Evolutionary conservation across 2,888 invertebrate species (phyloP).

Genomic region (Dryadula phaetusa): DNA sequence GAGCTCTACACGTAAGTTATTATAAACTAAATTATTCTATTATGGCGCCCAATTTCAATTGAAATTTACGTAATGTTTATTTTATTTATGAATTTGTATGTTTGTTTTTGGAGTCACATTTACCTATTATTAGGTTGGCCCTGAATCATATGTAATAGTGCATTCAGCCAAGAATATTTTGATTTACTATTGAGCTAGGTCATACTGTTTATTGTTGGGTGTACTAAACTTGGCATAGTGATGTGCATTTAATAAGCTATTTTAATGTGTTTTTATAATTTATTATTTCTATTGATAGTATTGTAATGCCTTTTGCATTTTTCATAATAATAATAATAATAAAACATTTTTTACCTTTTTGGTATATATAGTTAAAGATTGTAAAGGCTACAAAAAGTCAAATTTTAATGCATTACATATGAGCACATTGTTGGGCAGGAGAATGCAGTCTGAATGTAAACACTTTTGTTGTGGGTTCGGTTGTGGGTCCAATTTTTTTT

Average conservation of each 20-base stretch:
- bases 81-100: slow-evolving; percentile 48
- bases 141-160: slow-evolving; percentile 63
- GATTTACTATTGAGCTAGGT: slow-evolving; percentile 28
- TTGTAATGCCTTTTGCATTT: too few species aligned
- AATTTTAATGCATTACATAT: too few species aligned
- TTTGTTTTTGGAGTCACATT: slow-evolving; percentile 30
- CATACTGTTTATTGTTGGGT: slow-evolving; percentile 15
- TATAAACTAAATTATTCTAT: not conserved
- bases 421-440: too few species aligned
- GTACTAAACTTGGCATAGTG: not conserved
- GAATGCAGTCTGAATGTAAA: too few species aligned
- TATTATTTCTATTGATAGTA: too few species aligned
- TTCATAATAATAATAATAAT: too few species aligned
- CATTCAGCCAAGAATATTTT: slow-evolving; percentile 42
- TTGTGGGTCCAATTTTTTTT: too few species aligned
- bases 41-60: not conserved
- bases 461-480: too few species aligned
- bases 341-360: too few species aligned
- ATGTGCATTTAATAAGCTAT: not conserved
- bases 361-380: too few species aligned
- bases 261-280: not conserved
- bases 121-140: slow-evolving; percentile 34
- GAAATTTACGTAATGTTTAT: slow-evolving; percentile 48
- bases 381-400: too few species aligned
- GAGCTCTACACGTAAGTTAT: slow-evolving; percentile 76